Evolutionary conservation across 2,797 vertebrate species (phyloP), one percentile per base, ranked within the genome.

Genomic region (Octomys mimax): DNA sequence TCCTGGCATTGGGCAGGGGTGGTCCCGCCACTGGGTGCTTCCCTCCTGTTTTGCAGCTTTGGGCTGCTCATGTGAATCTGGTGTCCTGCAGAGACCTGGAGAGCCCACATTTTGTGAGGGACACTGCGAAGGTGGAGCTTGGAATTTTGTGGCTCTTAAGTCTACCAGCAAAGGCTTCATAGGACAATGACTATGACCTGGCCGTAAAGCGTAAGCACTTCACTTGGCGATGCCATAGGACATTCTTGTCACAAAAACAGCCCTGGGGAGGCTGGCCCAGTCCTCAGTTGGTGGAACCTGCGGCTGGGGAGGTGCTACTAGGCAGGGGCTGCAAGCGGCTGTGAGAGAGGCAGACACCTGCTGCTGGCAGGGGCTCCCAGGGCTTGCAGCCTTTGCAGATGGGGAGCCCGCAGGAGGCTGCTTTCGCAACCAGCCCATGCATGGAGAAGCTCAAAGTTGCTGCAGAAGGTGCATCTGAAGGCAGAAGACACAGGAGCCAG

Each of bases 161-260:
- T 78, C 49, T 59, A 54, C 70, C 80, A 91, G 42, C 52, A 89
- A 95, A 89, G 54, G 80, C 75, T 57, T 73, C 89, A 39, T 31
- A 36, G 66, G 62, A 57, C 46, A 8, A 80, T 87, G 80, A 59
- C 82, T 90, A 88, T 83, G 46, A 91, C 39, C 73, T 59, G 77
- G 39, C 95, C 77, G 73, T 91, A 89, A 82, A 87, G 39, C 64
- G 61, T 66, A 77, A 46, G 57, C 79, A 24, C 87, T 26, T 92
- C 75, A 66, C 46, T 79, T 86, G 95, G 70, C 8, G 14, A 10
- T 70, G 18, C 21, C 68, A 70, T 21, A 39, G 31, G 33, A 73
- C 82, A 78, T 94, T 92, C 39, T 68, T 86, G 57, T 85, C n/a
- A 70, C 81, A 95, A 83, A 89, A 95, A 89, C 42, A 94, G 6